A percentile compares a stretch with the other conserved stretches of the same genome.
These are phyloP conservation scores for Tiliqua scincoides DNA, from an alignment of 2,113 vertebrate species.

Conservation along the genomic window DNA sequence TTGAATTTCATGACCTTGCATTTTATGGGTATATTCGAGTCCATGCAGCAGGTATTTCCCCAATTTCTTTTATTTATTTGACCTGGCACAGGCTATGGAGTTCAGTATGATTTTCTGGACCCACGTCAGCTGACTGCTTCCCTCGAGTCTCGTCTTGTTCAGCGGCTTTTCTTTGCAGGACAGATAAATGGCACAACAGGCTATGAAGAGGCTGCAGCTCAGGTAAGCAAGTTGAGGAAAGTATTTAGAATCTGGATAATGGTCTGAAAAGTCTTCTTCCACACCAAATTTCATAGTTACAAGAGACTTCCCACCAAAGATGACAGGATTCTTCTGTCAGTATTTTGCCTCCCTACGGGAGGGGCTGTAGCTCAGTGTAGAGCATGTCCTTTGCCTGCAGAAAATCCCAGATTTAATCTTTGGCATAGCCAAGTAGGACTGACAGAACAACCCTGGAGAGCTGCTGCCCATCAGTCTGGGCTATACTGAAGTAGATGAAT, in stretches of 20 bases:
- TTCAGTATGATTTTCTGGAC: slow-evolving; percentile 95
- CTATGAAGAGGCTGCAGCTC: slow-evolving; percentile 96
- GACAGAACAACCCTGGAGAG: too few species aligned
- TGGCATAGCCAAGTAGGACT: too few species aligned
- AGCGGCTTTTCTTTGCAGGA: slow-evolving; percentile 92
- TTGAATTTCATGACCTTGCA: not conserved
- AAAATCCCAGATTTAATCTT: too few species aligned
- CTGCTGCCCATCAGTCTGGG: too few species aligned
- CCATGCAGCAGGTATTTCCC: not conserved
- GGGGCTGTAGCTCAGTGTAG: too few species aligned
- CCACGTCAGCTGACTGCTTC: slow-evolving; percentile 89
- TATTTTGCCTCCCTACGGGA: too few species aligned
- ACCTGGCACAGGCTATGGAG: slow-evolving; percentile 86
- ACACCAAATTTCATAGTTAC: not conserved
- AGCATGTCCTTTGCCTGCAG: too few species aligned
- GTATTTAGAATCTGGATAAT: not conserved
- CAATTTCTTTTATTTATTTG: not conserved
- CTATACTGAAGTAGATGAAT: too few species aligned
- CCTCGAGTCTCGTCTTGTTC: slow-evolving; percentile 86
- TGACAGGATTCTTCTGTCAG: not conserved
- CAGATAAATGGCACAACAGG: slow-evolving; percentile 98
- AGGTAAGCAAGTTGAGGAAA: slow-evolving; percentile 74
- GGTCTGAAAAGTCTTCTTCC: not conserved
- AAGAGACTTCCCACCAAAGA: not conserved
- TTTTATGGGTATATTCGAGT: not conserved